A percentile compares a stretch with the other conserved stretches of the same genome.
Evolutionary conservation across 64 coral and sea anemone genomes (phyloP).

Genomic region (Montipora cactus): DNA sequence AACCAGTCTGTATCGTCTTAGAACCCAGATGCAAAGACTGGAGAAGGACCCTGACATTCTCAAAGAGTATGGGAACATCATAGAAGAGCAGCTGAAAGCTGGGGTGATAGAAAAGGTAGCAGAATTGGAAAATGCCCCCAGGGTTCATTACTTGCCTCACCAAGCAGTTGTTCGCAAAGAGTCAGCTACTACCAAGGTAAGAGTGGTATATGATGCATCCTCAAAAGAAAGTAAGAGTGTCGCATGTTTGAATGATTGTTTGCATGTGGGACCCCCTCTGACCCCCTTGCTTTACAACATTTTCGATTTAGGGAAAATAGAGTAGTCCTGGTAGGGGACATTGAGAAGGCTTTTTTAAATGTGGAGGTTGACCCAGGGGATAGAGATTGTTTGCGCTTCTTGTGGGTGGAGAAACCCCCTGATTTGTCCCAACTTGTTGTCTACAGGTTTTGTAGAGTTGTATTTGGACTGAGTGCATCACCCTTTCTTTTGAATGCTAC

Average conservation of each 20-base stretch:
- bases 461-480: slow-evolving; percentile 20
- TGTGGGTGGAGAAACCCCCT: neutral
- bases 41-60: slow-evolving; percentile 15
- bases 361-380: neutral
- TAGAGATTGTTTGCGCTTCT: slow-evolving; percentile 25
- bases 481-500: slow-evolving; percentile 41
- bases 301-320: neutral
- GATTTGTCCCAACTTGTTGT: neutral
- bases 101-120: neutral
- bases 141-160: neutral
- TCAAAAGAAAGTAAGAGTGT: neutral
- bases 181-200: neutral
- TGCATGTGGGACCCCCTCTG: neutral
- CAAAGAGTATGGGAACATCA: neutral
- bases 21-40: slow-evolving; percentile 4
- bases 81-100: neutral
- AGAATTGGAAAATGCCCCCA: neutral
- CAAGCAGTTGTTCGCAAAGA: neutral
- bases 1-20: neutral
- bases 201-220: neutral
- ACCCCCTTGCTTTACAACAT: neutral
- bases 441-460: slow-evolving; percentile 54
- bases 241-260: neutral
- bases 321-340: neutral
- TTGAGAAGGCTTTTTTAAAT: slow-evolving; percentile 11